Conservation (phyloP, 2,113 vertebrate species). For the Sphaerodactylus townsendi region DNA sequence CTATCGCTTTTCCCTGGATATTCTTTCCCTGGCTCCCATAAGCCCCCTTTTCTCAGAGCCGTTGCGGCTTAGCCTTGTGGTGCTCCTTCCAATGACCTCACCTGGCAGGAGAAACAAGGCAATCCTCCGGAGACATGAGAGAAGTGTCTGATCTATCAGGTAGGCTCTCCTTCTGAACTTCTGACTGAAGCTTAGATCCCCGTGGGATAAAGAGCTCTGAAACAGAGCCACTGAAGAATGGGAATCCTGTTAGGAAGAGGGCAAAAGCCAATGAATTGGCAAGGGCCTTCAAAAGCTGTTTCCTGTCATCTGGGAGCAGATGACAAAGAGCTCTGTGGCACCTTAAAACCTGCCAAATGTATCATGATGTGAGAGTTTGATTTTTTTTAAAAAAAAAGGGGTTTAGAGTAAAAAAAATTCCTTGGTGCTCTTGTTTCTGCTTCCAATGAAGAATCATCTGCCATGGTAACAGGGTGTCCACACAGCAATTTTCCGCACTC, state of each 20-base stretch:
- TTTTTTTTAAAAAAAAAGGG: too few relatives aligned
- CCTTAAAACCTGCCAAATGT: not conserved
- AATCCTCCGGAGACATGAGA: not conserved
- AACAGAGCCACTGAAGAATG: not conserved
- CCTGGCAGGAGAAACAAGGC: not conserved
- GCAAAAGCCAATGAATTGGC: too few relatives aligned
- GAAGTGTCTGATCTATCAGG: not conserved
- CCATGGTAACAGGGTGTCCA: too few relatives aligned
- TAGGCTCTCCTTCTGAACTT: not conserved
- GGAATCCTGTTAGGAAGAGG: not conserved
- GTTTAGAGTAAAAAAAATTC: too few relatives aligned
- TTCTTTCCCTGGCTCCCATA: too few relatives aligned
- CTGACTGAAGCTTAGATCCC: not conserved
- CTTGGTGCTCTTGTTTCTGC: too few relatives aligned
- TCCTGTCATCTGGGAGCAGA: not conserved
- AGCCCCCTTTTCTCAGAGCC: too few relatives aligned
- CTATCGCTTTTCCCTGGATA: too few relatives aligned
- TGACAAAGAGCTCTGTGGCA: not conserved
- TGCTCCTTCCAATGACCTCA: not conserved
- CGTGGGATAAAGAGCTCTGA: not conserved
- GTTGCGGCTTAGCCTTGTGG: too few relatives aligned
- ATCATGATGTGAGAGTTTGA: not conserved
- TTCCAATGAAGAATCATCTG: too few relatives aligned
- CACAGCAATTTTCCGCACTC: too few relatives aligned
- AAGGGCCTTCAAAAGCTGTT: not conserved